A percentile compares a stretch with the other conserved stretches of the same genome.
Conservation (phyloP, 2,113 vertebrate genomes). For the Cyrtonyx montezumae region DNA sequence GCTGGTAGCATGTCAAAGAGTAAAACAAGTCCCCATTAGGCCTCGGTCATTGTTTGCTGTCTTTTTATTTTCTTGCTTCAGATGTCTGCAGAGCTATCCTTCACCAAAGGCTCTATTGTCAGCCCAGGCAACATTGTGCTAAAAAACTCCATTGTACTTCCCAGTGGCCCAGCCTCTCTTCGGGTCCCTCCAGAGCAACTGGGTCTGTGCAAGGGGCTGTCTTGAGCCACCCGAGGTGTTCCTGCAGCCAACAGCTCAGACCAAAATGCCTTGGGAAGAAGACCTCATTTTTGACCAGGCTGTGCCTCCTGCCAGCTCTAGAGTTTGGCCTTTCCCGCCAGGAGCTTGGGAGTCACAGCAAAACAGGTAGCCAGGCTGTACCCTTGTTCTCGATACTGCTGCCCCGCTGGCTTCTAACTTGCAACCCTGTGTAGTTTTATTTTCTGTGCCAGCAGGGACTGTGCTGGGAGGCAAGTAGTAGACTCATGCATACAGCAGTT, state of each 20-base stretch:
- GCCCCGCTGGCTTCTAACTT: neutral
- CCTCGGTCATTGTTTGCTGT: conserved; percentile 17
- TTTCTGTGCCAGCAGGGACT: neutral
- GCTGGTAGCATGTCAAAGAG: conserved; percentile 48
- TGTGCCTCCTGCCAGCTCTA: neutral
- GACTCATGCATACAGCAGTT: neutral
- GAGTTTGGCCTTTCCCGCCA: neutral
- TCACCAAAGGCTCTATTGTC: neutral
- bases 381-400: neutral
- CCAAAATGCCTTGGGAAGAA: neutral
- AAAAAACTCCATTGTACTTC: neutral
- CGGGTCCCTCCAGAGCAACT: neutral
- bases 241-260: neutral
- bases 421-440: neutral
- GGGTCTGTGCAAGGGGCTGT: neutral
- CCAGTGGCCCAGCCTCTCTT: fast-evolving
- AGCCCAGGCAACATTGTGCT: neutral
- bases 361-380: neutral
- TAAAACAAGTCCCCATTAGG: conserved; percentile 51
- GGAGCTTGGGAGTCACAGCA: neutral
- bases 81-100: neutral
- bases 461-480: neutral
- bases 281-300: neutral
- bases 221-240: neutral
- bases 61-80: conserved; percentile 37